Evolutionary conservation across 2,888 invertebrate genomes (phyloP).

Genomic region (Rhamphomyia laevipes): DNA sequence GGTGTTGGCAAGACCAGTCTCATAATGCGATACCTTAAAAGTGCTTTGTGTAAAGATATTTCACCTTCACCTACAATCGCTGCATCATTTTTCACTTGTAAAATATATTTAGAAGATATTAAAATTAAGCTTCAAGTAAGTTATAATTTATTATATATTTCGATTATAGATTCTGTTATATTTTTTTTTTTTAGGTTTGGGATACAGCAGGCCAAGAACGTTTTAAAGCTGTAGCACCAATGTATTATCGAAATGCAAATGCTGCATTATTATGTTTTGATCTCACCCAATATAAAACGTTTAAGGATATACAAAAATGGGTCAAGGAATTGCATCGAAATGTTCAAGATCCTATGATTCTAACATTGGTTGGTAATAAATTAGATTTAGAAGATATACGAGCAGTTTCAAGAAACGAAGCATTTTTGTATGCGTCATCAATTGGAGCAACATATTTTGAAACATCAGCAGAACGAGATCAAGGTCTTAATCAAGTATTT

Average conservation of each 20-base stretch:
- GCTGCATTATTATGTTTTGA: slow-evolving; percentile 82
- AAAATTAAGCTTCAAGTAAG: slow-evolving; percentile 65
- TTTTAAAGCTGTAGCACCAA: slow-evolving; percentile 85
- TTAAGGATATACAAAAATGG: slow-evolving; percentile 74
- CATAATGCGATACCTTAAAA: slow-evolving; percentile 68
- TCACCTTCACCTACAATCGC: slow-evolving; percentile 79
- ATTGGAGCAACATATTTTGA: slow-evolving; percentile 80
- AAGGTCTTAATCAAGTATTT: slow-evolving; percentile 67
- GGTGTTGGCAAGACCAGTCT: slow-evolving; percentile 87
- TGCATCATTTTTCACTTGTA: slow-evolving; percentile 81
- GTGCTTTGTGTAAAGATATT: slow-evolving; percentile 59
- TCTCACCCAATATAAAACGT: slow-evolving; percentile 62
- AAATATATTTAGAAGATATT: slow-evolving; percentile 57
- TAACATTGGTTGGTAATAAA: slow-evolving; percentile 79
- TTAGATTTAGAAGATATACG: slow-evolving; percentile 57
- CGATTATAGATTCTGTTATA: neutral
- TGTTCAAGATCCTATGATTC: slow-evolving; percentile 65
- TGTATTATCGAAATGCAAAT: slow-evolving; percentile 88
- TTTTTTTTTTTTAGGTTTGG: slow-evolving; percentile 29
- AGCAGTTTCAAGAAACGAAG: slow-evolving; percentile 54
- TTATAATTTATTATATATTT: slow-evolving; percentile 10
- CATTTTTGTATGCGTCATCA: slow-evolving; percentile 59
- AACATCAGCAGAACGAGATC: slow-evolving; percentile 67
- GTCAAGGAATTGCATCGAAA: slow-evolving; percentile 66
- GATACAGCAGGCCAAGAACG: slow-evolving; percentile 38